Evolutionary conservation across 64 coral and sea anemone genomes (phyloP), one percentile per base, ranked within the genome.

Genomic region (Stichodactyla helianthus): DNA sequence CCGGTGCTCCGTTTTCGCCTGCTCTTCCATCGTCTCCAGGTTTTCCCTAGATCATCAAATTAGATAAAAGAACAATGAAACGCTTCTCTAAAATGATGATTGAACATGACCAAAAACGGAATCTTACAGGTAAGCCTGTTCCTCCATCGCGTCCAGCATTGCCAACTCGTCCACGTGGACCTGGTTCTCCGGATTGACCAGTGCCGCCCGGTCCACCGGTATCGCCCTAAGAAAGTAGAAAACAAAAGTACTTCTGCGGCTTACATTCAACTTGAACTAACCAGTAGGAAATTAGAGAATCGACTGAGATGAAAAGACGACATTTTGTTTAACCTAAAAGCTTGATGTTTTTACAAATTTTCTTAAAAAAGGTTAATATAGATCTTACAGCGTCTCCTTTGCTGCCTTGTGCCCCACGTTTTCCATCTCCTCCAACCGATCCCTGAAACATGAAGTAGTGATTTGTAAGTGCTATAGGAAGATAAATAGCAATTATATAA

Each of bases 381-480:
- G 9, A 54, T 16, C 83, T 84, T 84, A 84, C 83, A 58, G 83
- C 20, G 27, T 84, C 83, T 57, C 83, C 83, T 31, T 84, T 84
- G 83, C 61, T 84, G 52, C 83, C 83, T 58, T 55, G 12, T 60
- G 18, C 55, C 14, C 83, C 83, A 54, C 83, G 83, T 18, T 31
- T 54, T 28, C 83, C 83, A 35, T 35, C 19, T 4, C 53, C 83
- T 58, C 83, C 83, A 84, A 22, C 59, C 10, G 13, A 13, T 84
- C 83, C 83, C 83, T 84, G 44, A 60, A 84, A 84, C 17, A 54
- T 14, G 19, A 81, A 81, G 19, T 31, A 74, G 25, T 11, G 25
- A 31, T 74, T 26, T 27, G 20, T 74, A 71, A 58, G 8, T 4
- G 14, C 8, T 58, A 58, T 71, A 6, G 7, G 7, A 11, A 6